These are phyloP conservation scores for Jacana jacana DNA, from an alignment of 2,113 vertebrate genomes.

Conservation along the genomic window DNA sequence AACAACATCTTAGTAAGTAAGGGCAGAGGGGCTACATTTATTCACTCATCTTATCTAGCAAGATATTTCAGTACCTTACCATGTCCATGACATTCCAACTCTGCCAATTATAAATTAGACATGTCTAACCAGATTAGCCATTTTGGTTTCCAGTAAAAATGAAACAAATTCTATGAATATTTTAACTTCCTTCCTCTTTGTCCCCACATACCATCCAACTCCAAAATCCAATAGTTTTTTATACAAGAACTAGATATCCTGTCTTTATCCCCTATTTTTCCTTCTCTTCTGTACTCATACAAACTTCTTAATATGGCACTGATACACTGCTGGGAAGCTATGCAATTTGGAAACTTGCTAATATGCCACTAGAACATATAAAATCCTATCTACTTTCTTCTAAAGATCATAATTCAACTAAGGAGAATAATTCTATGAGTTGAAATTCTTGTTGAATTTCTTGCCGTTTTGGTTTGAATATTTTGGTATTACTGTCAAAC, in stretches of 20 bases:
- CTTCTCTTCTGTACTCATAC: not conserved
- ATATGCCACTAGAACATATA: not conserved
- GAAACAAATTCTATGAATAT: not conserved
- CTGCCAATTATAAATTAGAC: not conserved
- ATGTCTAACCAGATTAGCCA: fast-evolving
- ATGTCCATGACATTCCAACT: not conserved
- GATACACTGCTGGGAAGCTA: not conserved
- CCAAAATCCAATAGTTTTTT: not conserved
- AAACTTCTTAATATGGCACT: not conserved
- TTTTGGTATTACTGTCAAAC: not conserved
- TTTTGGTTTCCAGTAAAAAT: not conserved
- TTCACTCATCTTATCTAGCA: not conserved
- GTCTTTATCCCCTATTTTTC: not conserved
- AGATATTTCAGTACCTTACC: not conserved
- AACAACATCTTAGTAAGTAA: not conserved
- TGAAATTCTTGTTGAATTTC: not conserved
- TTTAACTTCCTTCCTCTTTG: not conserved
- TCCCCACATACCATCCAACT: not conserved
- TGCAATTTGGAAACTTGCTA: not conserved
- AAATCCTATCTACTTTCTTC: not conserved
- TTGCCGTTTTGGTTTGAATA: not conserved
- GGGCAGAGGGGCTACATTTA: not conserved
- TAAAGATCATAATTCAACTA: not conserved
- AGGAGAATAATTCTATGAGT: not conserved
- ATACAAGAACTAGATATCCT: not conserved